Percentiles rank a stretch among this genome's conserved stretches.
phyloP scores from a whole-genome alignment of 2,888 invertebrate genomes.

The Toxonevra muliebris region DNA sequence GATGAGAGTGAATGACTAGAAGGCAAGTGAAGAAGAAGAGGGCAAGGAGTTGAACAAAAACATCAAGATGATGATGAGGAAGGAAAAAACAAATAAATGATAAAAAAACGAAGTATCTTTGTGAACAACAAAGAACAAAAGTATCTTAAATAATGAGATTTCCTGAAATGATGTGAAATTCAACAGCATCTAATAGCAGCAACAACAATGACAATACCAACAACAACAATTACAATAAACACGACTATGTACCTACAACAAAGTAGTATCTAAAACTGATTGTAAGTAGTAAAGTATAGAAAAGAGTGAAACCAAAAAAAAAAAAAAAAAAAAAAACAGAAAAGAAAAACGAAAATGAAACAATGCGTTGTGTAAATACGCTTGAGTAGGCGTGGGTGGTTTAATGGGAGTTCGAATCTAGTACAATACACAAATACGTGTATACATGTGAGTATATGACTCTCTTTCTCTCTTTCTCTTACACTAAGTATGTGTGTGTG shows the following conservation, averaged over 20 bases:
- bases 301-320: no score
- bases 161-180: slow-evolving; percentile 44
- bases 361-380: slow-evolving; percentile 10
- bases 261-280: slow-evolving; percentile 17
- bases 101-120: slow-evolving; percentile 31
- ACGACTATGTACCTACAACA: neutral
- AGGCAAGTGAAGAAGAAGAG: neutral
- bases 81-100: neutral
- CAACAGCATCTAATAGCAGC: neutral
- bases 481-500: slow-evolving; percentile 14
- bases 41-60: neutral
- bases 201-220: neutral
- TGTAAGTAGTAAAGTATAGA: neutral
- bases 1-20: no score
- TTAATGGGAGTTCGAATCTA: neutral
- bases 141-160: slow-evolving; percentile 59
- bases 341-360: neutral
- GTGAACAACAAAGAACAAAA: slow-evolving; percentile 44
- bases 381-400: slow-evolving; percentile 10
- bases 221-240: slow-evolving; percentile 1
- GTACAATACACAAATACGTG: neutral
- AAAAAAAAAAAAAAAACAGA: neutral
- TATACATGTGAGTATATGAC: neutral
- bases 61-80: neutral
- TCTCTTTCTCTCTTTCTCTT: slow-evolving; percentile 29